Conservation (phyloP, 2,797 vertebrate species). For the Caiman crocodilus region DNA sequence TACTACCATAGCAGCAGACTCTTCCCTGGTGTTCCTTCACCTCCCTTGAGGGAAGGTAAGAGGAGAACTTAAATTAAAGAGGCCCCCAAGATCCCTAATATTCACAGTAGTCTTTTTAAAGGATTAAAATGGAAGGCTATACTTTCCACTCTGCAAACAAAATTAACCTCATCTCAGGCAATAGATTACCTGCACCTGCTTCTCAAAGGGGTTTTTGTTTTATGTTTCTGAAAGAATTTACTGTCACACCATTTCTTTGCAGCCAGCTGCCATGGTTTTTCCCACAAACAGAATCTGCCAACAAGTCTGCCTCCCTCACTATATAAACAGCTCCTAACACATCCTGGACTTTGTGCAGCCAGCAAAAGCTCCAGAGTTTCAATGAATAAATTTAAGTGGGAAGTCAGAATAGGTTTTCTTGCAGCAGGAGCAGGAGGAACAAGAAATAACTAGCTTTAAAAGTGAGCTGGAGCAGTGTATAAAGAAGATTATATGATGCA, state of each 20-base stretch:
- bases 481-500: neutral
- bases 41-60: neutral
- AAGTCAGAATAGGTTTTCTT: constrained; percentile 12
- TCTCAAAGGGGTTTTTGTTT: neutral
- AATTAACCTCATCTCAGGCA: neutral
- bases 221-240: neutral
- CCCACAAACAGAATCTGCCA: rapidly evolving
- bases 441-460: neutral
- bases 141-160: neutral
- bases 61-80: neutral
- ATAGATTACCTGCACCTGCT: too few species aligned
- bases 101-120: neutral
- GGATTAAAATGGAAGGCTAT: neutral
- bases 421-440: neutral
- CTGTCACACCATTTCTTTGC: neutral
- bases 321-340: neutral
- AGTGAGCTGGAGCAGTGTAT: constrained; percentile 1
- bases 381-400: neutral
- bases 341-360: neutral
- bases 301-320: neutral
- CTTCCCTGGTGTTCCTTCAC: too few species aligned
- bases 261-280: neutral
- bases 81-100: neutral
- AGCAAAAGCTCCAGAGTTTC: neutral
- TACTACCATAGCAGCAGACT: neutral